Conservation (phyloP, 2,113 vertebrate genomes). For the Tyrannus savana region DNA sequence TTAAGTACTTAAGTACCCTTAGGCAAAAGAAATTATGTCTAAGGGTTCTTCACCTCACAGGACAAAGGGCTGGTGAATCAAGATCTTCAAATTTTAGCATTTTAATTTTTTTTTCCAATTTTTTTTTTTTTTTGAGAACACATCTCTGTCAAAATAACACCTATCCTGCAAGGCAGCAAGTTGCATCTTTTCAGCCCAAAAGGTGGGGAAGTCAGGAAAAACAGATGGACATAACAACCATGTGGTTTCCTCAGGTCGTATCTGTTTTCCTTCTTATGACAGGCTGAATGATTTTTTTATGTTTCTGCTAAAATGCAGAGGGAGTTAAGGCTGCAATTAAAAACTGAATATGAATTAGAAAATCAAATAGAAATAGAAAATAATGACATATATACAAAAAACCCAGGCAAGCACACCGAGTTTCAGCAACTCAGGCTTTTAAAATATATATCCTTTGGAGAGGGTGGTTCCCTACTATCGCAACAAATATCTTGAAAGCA, state of each 20-base stretch:
- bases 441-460: background rate
- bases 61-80: background rate
- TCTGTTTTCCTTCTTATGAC: background rate
- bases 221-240: background rate
- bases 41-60: background rate
- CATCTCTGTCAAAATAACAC: background rate
- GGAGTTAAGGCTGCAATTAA: background rate
- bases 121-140: background rate
- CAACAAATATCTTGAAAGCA: constrained; percentile 37
- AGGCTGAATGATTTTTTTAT: background rate
- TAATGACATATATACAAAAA: background rate
- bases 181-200: background rate
- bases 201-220: background rate
- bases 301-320: background rate
- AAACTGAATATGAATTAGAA: background rate
- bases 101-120: background rate
- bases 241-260: background rate
- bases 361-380: background rate
- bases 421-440: background rate
- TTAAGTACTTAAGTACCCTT: background rate
- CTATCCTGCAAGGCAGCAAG: background rate
- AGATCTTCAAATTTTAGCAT: background rate
- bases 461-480: constrained; percentile 17
- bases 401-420: background rate
- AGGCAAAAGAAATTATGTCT: background rate